phyloP scores from a whole-genome alignment of 1,140 invertebrate species.

The Neotoxoptera formosana region DNA sequence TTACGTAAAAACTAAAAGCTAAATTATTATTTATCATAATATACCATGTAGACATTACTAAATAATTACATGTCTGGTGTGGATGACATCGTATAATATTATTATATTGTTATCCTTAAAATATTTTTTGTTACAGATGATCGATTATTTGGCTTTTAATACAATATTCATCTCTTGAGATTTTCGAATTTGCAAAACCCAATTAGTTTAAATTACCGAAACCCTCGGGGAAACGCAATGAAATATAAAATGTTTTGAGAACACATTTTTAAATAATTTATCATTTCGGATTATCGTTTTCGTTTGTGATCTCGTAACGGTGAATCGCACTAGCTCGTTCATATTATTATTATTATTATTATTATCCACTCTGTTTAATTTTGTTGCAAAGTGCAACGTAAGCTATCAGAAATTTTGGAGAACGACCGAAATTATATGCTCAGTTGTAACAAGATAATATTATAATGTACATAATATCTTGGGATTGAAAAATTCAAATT shows the following conservation, averaged over 20 bases:
- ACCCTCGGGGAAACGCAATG: background rate
- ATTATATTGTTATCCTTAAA: background rate
- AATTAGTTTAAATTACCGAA: background rate
- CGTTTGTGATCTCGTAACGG: background rate
- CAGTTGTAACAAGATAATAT: background rate
- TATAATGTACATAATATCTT: background rate
- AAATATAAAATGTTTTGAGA: background rate
- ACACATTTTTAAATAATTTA: constrained; percentile 28
- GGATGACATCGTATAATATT: background rate
- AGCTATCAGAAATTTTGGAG: background rate
- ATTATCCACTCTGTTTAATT: background rate
- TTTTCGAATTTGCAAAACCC: background rate
- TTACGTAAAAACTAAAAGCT: background rate
- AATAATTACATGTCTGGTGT: background rate
- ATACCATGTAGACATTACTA: background rate
- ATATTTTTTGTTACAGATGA: background rate
- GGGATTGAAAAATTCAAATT: background rate
- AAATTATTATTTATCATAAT: background rate
- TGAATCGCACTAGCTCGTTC: background rate
- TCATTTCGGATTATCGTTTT: background rate
- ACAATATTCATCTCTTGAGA: background rate
- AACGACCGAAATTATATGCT: background rate
- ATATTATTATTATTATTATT: constrained; percentile 19
- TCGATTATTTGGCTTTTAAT: constrained; percentile 20
- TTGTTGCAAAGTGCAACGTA: background rate